A percentile compares a stretch with the other conserved stretches of the same genome.
phyloP scores from a whole-genome alignment of 2,888 invertebrate genomes.

The Drosophila neotestacea region DNA sequence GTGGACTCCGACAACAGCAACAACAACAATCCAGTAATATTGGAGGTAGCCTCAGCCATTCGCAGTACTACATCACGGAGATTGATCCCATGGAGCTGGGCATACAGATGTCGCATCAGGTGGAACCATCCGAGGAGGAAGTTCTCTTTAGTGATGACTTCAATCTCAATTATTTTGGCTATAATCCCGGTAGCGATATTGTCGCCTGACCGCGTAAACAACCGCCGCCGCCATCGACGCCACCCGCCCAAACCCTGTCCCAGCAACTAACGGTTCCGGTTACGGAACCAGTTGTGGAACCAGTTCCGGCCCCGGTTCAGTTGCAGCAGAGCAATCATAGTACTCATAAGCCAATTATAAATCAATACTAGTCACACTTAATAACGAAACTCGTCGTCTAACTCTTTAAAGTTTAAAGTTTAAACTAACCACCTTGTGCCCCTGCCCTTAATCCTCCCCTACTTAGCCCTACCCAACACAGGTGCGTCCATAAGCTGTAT shows the following conservation, averaged over 20 bases:
- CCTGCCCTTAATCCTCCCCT: not conserved
- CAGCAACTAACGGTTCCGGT: slow-evolving; percentile 7
- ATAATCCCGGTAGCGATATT: slow-evolving; percentile 84
- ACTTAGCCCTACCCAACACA: not conserved
- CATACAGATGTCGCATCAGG: slow-evolving; percentile 83
- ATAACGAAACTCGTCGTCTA: slow-evolving; percentile 24
- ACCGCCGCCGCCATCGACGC: slow-evolving; percentile 9
- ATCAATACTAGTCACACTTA: slow-evolving; percentile 76
- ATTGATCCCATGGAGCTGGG: slow-evolving; percentile 85
- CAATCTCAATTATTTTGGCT: slow-evolving; percentile 85
- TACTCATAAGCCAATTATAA: slow-evolving; percentile 77
- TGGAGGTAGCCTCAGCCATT: slow-evolving; percentile 45
- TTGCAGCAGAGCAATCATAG: slow-evolving; percentile 38
- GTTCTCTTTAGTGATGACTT: slow-evolving; percentile 85
- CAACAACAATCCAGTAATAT: slow-evolving; percentile 19
- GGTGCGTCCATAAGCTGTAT: too few relatives aligned
- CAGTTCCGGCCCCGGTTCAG: slow-evolving; percentile 28
- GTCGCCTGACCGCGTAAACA: slow-evolving; percentile 83
- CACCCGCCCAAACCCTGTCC: not conserved
- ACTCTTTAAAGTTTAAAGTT: slow-evolving; percentile 32
- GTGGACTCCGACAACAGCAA: slow-evolving; percentile 87
- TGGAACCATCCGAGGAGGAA: slow-evolving; percentile 82
- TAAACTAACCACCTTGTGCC: slow-evolving; percentile 62
- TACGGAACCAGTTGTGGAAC: slow-evolving; percentile 1
- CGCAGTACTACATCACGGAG: slow-evolving; percentile 84